phyloP scores from a whole-genome alignment of 2,113 vertebrate species.

The Lipophrys pholis region DNA sequence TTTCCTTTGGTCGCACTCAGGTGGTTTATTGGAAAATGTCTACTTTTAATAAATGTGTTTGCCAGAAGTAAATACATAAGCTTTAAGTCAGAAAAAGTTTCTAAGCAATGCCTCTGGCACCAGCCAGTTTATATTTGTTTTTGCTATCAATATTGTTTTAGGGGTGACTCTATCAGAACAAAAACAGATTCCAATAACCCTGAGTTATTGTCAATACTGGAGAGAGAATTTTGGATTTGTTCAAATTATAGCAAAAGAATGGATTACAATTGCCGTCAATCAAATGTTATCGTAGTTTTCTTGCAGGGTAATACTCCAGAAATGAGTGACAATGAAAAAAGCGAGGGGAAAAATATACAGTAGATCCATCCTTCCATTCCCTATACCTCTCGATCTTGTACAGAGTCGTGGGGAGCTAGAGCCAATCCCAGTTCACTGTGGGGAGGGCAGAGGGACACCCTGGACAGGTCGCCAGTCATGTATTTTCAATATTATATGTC shows the following conservation, averaged over 20 bases:
- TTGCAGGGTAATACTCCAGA: no score
- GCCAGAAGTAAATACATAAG: background rate
- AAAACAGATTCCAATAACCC: background rate
- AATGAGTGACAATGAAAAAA: no score
- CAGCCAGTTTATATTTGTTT: background rate
- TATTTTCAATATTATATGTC: no score
- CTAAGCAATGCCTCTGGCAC: background rate
- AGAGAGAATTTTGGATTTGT: background rate
- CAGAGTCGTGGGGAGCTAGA: no score
- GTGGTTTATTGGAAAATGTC: slow-evolving; percentile 20
- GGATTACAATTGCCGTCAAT: no score
- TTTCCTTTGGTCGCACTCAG: slow-evolving; percentile 16
- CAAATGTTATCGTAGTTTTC: no score
- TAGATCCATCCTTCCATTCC: no score
- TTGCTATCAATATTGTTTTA: background rate
- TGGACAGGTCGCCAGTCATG: no score
- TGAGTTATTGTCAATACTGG: slow-evolving; percentile 1
- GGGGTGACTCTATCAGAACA: background rate
- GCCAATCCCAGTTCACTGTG: no score
- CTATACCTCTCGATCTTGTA: no score
- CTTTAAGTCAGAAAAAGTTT: background rate
- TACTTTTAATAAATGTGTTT: background rate
- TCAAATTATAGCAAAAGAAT: background rate
- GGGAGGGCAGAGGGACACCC: no score
- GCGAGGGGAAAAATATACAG: no score